A percentile compares a stretch with the other conserved stretches of the same genome.
These are phyloP conservation scores for Euleptes europaea DNA, from an alignment of 2,113 vertebrate species.

Conservation along the genomic window DNA sequence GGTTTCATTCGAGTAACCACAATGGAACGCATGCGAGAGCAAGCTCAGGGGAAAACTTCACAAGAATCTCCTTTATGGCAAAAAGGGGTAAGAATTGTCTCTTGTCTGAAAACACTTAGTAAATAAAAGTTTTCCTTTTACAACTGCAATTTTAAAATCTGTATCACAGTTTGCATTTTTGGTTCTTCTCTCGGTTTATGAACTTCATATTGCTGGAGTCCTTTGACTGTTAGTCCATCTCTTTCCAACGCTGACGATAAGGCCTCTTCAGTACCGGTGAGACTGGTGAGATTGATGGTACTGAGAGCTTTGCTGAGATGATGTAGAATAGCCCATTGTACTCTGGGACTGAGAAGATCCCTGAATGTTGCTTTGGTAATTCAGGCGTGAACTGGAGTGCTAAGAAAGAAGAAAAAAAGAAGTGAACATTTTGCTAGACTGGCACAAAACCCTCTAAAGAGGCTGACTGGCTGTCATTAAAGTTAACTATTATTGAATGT, in stretches of 20 bases:
- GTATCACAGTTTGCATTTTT: constrained; percentile 71
- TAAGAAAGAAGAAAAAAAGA: constrained; percentile 58
- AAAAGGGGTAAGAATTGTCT: constrained; percentile 47
- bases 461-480: too few relatives aligned
- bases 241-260: constrained; percentile 39
- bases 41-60: constrained; percentile 70
- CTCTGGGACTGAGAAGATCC: constrained; percentile 94
- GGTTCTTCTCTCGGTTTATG: constrained; percentile 74
- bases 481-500: too few relatives aligned
- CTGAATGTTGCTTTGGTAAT: constrained; percentile 98
- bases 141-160: constrained; percentile 42
- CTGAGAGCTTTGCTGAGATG: constrained; percentile 94
- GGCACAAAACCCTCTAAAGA: too few relatives aligned
- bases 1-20: constrained; percentile 74
- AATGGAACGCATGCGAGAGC: constrained; percentile 73
- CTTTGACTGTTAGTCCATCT: constrained; percentile 62
- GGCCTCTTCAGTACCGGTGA: constrained; percentile 89
- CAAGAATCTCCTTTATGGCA: constrained; percentile 69
- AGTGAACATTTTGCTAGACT: constrained; percentile 1
- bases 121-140: constrained; percentile 62
- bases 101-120: constrained; percentile 45
- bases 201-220: constrained; percentile 78
- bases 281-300: constrained; percentile 90
- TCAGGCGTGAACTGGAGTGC: constrained; percentile 94
- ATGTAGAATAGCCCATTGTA: constrained; percentile 92